Evolutionary conservation across 2,888 invertebrate genomes (phyloP), one percentile per base, ranked within the genome.

Genomic region (Standfussiana lucernea): DNA sequence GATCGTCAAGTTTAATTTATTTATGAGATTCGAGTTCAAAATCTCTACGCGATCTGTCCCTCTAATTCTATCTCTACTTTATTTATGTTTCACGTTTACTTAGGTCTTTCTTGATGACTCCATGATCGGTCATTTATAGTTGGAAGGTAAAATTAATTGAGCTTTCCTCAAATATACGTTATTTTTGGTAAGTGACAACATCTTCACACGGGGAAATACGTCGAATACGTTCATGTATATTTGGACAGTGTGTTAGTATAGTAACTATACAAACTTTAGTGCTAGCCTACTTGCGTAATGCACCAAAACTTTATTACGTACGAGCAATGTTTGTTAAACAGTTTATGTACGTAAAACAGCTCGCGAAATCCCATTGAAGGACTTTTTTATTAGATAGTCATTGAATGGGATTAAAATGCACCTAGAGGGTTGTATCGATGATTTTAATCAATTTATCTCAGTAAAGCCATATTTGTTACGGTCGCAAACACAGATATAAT

Each of bases 161-260:
- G 3, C 56, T 79, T 62, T 82, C 76, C 82, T 82, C n/a, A n/a
- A n/a, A n/a, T n/a, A n/a, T n/a, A n/a, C n/a, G 8, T 65, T 61
- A 53, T 24, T 82, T 42, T 64, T 32, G 8, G 11, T n/a, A 10
- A 35, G 24, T 59, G n/a, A 80, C 47, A 69, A 32, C 15, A 66
- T 5, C 50, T 69, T 24, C 3, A 4, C 18, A 24, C 24, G 65
- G 83, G 59, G 42, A 83, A 83, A 70, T 77, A 77, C 83, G 69
- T 61, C 35, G 42, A 68, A 35, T 42, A 59, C 15, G 28, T 64
- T 53, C n/a, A 47, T 50, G 15, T 13, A 21, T 80, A 69, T 82
- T 82, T 76, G 37, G 1, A 24, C 53, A 61, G 15, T 66, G 66
- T 37, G 35, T 61, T 80, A 77, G 40, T 64, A 47, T 35, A 42